Evolutionary conservation across 2,888 invertebrate species (phyloP).

Genomic region (Timema cristinae): DNA sequence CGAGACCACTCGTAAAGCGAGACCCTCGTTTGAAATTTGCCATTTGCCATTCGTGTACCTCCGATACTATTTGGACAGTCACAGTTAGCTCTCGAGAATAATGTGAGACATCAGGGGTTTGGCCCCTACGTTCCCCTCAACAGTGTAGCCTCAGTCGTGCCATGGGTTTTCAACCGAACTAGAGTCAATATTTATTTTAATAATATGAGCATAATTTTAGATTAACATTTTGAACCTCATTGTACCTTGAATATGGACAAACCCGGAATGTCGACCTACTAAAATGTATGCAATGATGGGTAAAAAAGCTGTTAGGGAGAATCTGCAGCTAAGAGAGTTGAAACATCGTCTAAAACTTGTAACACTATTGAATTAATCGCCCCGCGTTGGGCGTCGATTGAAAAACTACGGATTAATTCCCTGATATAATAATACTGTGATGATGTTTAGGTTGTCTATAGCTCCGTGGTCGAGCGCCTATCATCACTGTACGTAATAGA

Average conservation of each 20-base stretch:
- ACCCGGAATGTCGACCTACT: constrained; percentile 35
- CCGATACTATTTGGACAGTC: too few relatives aligned
- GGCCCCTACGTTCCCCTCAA: constrained; percentile 33
- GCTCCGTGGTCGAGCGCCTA: too few relatives aligned
- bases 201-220: constrained; percentile 31
- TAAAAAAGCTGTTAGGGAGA: constrained; percentile 35
- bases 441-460: too few relatives aligned
- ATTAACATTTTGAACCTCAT: constrained; percentile 32
- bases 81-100: too few relatives aligned
- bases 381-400: too few relatives aligned
- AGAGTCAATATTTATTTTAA: constrained; percentile 36
- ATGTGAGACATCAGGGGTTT: constrained; percentile 31
- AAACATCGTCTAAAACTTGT: constrained; percentile 32
- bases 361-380: too few relatives aligned
- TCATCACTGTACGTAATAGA: too few relatives aligned
- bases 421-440: too few relatives aligned
- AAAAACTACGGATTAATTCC: too few relatives aligned
- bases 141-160: constrained; percentile 39
- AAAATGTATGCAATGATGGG: constrained; percentile 34
- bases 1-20: too few relatives aligned
- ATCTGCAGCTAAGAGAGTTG: constrained; percentile 33
- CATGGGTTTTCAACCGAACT: constrained; percentile 39
- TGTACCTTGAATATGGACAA: constrained; percentile 35
- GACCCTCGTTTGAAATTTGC: too few relatives aligned
- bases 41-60: too few relatives aligned